These are phyloP conservation scores for Tachysurus fulvidraco DNA, from an alignment of 2,113 vertebrate species.

Conservation along the genomic window DNA sequence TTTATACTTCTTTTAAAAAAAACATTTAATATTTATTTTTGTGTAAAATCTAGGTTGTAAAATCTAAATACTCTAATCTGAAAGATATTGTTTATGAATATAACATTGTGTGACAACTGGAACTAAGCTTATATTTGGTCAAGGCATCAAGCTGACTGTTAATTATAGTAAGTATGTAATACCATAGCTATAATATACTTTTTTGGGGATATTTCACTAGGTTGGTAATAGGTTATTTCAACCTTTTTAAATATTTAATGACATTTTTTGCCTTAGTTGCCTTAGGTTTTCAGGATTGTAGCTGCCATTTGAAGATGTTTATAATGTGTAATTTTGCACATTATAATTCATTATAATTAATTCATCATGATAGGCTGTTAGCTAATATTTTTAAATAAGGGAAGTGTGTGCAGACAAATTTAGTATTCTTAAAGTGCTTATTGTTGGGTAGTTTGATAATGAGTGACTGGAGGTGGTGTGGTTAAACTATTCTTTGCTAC, in stretches of 20 bases:
- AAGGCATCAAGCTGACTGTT: constrained; percentile 32
- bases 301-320: not conserved
- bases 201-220: not conserved
- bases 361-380: not conserved
- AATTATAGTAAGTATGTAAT: constrained; percentile 50
- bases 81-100: not conserved
- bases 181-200: not conserved
- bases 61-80: not conserved
- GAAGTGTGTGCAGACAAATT: not conserved
- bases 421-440: constrained; percentile 20
- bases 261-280: too few relatives aligned
- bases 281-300: not conserved
- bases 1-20: too few relatives aligned
- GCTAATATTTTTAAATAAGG: not conserved
- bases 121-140: constrained; percentile 51
- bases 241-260: not conserved
- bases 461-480: constrained; percentile 40
- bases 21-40: too few relatives aligned
- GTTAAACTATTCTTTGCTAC: constrained; percentile 43
- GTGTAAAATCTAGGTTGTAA: not conserved
- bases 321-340: not conserved
- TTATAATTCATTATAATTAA: too few relatives aligned
- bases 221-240: not conserved
- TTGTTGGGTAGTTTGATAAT: constrained; percentile 29
- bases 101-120: constrained; percentile 16